Evolutionary conservation across 1,140 invertebrate species (phyloP), one percentile per base, ranked within the genome.

Genomic region (Akabosia matsudoensis): DNA sequence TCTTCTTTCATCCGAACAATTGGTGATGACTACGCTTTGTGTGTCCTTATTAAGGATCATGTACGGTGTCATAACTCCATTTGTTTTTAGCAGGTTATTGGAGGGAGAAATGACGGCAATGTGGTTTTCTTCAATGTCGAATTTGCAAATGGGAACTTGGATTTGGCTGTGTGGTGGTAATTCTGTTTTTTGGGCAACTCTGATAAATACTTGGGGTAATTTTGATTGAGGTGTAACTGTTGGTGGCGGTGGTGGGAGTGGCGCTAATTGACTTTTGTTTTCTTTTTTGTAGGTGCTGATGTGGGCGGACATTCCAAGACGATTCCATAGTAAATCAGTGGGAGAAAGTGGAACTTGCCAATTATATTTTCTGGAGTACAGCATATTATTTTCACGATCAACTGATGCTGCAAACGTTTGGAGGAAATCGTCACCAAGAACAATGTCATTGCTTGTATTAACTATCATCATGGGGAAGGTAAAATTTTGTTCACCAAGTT

Each of bases 371-470:
- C 4, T 10, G 10, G 54, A 56, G 54, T 56, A 56, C 3, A 56
- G 10, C 54, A 13, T 7, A 22, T 67, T 67, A 7, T 3, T 30
- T 10, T 30, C 61, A 16, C 24, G 24, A 30, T 67, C 28, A 2
- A 67, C 10, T 1, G 31, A 10, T 2, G 31, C 10, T 28, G 10
- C n/a, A 30, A 67, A 67, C 3, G 7, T 7, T 30, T 10, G 1
- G 28, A 67, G 24, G n/a, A 67, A 67, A 30, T 67, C 61, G 28
- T 30, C 4, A 30, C 61, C 61, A 67, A 67, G 61, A 67, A 31
- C 7, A 31, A 7, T n/a, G 13, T 28, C 24, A 67, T 30, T 31
- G 28, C 28, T 30, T 3, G 24, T 67, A 10, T 10, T 31, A 4
- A 67, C 61, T 13, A 67, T 67, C 24, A 67, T 67, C 24, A 67